Evolutionary conservation across 2,888 invertebrate genomes (phyloP), one percentile per base, ranked within the genome.

Genomic region (Ophion ellenae): DNA sequence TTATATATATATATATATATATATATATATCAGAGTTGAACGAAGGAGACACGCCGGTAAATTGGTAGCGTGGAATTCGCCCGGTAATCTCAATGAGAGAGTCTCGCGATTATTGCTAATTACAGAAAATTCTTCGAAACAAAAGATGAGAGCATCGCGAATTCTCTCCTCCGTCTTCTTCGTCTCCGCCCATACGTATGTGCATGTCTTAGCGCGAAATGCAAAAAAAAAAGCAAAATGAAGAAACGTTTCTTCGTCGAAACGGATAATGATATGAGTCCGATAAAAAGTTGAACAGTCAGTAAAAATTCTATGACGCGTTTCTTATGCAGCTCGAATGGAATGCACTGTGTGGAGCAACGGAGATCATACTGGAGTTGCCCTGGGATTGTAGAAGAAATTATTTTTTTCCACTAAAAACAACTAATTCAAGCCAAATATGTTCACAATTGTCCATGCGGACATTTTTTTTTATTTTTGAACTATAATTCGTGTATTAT

Each of bases 31-130:
- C 67, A 57, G 64, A 67, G 71, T 79, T 66, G 82, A 36, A 69
- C 80, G 83, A 74, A 66, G 53, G 81, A 61, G 78, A 83, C 77
- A 64, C 63, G 67, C 69, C 83, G 85, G 83, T 83, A 87, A 87
- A 87, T 87, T 87, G 87, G 81, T 82, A 78, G 83, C 77, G 70
- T 40, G 87, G 87, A 87, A 87, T 87, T 71, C 86, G 70, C 70
- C 63, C 78, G 78, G 84, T 86, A 87, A 87, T 87, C 87, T 86
- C 82, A 86, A 86, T 86, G 84, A 85, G 82, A n/a, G 69, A 79
- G 71, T 32, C 67, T 70, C 79, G 70, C 86, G 87, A 87, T 87
- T 87, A 87, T 86, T 87, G 82, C 87, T 87, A 87, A 87, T 87
- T 86, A 87, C 86, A 81, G 81, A 76, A 86, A 87, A 87, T 87